Evolutionary conservation across 2,113 vertebrate genomes (phyloP).

Genomic region (Lagopus muta): DNA sequence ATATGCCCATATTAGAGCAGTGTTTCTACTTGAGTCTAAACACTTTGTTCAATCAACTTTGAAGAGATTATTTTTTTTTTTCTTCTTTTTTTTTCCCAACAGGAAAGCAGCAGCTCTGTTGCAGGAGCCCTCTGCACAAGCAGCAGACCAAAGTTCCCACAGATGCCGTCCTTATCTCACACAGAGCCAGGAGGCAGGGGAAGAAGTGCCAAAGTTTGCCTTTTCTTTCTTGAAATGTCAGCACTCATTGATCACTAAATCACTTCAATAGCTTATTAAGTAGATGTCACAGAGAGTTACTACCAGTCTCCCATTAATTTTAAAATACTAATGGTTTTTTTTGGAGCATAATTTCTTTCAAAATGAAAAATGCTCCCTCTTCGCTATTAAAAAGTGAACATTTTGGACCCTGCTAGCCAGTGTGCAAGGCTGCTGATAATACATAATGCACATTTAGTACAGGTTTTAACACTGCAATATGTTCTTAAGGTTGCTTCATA

Average conservation of each 20-base stretch:
- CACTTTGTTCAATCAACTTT: background rate
- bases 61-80: background rate
- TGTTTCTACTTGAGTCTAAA: background rate
- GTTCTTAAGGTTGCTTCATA: background rate
- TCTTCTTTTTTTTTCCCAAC: background rate
- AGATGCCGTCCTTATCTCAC: background rate
- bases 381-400: background rate
- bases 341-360: conserved; percentile 45
- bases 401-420: background rate
- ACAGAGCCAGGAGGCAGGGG: background rate
- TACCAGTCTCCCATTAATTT: conserved; percentile 48
- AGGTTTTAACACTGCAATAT: conserved; percentile 1
- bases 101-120: background rate
- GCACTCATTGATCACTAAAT: conserved; percentile 68
- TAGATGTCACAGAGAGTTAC: conserved; percentile 72
- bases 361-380: conserved; percentile 40
- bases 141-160: conserved; percentile 28
- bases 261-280: conserved; percentile 72
- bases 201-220: conserved; percentile 57
- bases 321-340: conserved; percentile 38
- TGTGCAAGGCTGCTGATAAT: background rate
- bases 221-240: conserved; percentile 66
- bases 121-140: background rate
- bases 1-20: accelerated
- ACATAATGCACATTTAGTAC: background rate